A percentile compares a stretch with the other conserved stretches of the same genome.
These are phyloP conservation scores for Caerostris extrusa DNA, from an alignment of 1,140 invertebrate genomes.

Conservation along the genomic window DNA sequence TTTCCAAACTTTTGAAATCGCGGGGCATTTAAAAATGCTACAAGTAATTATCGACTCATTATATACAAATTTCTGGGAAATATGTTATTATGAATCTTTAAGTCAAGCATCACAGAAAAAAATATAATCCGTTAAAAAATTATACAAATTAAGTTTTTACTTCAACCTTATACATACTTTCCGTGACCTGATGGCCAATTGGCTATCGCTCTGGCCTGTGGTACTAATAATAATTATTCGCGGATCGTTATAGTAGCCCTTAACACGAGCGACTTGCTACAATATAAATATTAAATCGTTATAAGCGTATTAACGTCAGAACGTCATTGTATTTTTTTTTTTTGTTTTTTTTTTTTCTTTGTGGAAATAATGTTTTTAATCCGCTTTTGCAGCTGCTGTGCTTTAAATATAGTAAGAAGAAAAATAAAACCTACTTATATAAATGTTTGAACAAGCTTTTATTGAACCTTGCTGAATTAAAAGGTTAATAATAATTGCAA, in stretches of 20 bases:
- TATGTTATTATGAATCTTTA: too few species aligned
- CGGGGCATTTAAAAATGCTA: too few species aligned
- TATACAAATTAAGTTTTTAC: constrained; percentile 17
- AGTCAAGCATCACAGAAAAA: too few species aligned
- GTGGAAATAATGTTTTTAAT: neutral
- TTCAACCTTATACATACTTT: constrained; percentile 25
- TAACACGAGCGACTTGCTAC: neutral
- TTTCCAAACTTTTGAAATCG: too few species aligned
- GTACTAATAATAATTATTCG: constrained; percentile 29
- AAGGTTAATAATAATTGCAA: too few species aligned
- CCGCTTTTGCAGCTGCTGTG: neutral
- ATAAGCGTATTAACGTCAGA: neutral
- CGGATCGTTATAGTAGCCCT: neutral
- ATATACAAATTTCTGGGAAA: too few species aligned
- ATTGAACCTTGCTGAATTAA: too few species aligned
- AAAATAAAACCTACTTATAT: neutral
- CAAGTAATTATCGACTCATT: too few species aligned
- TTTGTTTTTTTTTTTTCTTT: neutral
- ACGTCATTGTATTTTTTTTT: neutral
- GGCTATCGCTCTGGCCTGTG: too few species aligned
- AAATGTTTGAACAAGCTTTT: too few species aligned
- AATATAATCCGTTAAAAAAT: constrained; percentile 40
- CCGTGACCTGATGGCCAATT: too few species aligned
- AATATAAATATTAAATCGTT: neutral
- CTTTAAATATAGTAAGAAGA: neutral